These are phyloP conservation scores for Ianthella basta DNA, from an alignment of 37 sponge, comb jelly and placozoan genomes.

Conservation along the genomic window DNA sequence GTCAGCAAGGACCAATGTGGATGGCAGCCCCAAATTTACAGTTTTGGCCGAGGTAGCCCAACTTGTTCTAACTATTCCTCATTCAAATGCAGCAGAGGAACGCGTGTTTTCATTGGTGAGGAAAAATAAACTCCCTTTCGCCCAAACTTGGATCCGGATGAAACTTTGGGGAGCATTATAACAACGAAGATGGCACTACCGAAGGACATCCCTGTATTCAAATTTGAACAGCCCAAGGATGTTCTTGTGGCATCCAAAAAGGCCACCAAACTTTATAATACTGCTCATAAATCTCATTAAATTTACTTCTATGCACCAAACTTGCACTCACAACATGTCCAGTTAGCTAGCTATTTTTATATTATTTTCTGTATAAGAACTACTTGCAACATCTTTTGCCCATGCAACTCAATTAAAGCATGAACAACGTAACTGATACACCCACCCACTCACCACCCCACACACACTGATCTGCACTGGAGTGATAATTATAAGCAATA, in stretches of 20 bases:
- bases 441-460: too few species aligned
- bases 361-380: too few species aligned
- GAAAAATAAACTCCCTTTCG: conserved; percentile 42
- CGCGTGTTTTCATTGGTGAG: conserved; percentile 37
- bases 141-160: neutral
- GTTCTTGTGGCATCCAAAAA: neutral
- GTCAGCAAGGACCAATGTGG: neutral
- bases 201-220: neutral
- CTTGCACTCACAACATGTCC: too few species aligned
- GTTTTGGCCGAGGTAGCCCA: neutral
- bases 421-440: too few species aligned
- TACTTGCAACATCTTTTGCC: too few species aligned
- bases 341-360: too few species aligned
- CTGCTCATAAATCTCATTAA: neutral
- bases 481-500: too few species aligned
- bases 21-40: neutral
- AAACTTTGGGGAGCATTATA: conserved; percentile 5
- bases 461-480: too few species aligned
- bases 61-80: conserved; percentile 21
- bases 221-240: neutral
- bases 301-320: too few species aligned
- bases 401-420: too few species aligned
- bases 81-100: conserved; percentile 39
- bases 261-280: neutral
- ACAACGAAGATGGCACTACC: neutral